phyloP scores from a whole-genome alignment of 1,140 invertebrate genomes.

The Radopholus similis region DNA sequence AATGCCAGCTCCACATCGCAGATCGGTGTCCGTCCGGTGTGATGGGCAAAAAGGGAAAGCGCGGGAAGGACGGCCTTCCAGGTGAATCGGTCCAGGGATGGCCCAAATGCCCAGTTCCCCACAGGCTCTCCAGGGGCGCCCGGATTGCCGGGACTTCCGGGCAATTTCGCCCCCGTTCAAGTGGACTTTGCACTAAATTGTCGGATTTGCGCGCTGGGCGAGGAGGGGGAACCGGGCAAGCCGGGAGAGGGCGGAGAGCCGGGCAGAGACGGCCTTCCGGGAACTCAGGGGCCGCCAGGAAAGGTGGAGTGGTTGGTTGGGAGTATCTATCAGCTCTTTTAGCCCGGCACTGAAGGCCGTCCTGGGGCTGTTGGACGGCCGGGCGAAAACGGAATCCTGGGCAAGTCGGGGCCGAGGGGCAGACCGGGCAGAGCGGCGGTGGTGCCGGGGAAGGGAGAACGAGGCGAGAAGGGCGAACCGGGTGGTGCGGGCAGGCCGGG shows the following conservation, averaged over 20 bases:
- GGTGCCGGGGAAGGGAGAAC: neutral
- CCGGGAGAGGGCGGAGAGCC: neutral
- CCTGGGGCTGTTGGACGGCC: neutral
- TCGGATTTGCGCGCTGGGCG: neutral
- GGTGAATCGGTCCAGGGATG: no score
- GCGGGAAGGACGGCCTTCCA: no score
- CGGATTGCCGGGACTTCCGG: neutral
- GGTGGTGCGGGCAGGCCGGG: no score
- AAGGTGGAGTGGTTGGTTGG: neutral
- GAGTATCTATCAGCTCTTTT: neutral
- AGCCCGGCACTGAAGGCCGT: neutral
- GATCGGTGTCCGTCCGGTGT: no score
- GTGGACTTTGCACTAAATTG: neutral
- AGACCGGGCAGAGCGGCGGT: neutral
- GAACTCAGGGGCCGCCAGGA: neutral
- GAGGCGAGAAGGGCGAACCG: neutral
- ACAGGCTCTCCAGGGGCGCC: neutral
- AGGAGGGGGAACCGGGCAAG: neutral
- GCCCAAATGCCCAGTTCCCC: no score
- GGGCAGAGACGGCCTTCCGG: neutral
- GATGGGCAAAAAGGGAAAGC: no score
- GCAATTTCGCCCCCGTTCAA: neutral
- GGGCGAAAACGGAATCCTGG: neutral
- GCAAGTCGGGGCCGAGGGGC: neutral
- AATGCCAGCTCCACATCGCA: no score